phyloP scores from a whole-genome alignment of 1,140 invertebrate genomes.

The Choristoneura fumiferana region DNA sequence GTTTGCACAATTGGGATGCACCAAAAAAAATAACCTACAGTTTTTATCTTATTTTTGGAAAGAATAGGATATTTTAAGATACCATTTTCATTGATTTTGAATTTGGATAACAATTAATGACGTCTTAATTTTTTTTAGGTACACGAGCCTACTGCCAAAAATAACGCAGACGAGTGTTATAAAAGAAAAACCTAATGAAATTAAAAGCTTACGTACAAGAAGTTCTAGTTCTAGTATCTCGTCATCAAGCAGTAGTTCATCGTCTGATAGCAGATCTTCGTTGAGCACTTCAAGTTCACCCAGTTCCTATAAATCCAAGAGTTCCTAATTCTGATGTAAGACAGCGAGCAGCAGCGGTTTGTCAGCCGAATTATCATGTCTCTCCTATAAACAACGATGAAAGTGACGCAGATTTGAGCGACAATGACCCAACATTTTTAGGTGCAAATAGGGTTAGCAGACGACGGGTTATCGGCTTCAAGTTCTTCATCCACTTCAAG shows the following conservation, averaged over 20 bases:
- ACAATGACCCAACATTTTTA: neutral
- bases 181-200: neutral
- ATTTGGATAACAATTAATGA: neutral
- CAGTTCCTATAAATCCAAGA: neutral
- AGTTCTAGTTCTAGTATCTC: neutral
- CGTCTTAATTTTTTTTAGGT: neutral
- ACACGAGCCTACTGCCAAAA: neutral
- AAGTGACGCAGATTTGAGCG: neutral
- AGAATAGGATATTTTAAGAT: neutral
- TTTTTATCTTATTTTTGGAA: neutral
- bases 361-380: neutral
- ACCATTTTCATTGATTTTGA: neutral
- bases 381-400: neutral
- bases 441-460: neutral
- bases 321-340: neutral
- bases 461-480: no score
- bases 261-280: neutral
- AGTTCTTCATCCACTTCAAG: neutral
- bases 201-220: neutral
- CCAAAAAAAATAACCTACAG: neutral
- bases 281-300: neutral
- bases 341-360: neutral
- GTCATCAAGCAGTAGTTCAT: neutral
- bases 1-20: neutral
- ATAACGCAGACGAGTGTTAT: neutral